Conservation (phyloP, 2,888 invertebrate genomes). For the Xylota segnis region DNA sequence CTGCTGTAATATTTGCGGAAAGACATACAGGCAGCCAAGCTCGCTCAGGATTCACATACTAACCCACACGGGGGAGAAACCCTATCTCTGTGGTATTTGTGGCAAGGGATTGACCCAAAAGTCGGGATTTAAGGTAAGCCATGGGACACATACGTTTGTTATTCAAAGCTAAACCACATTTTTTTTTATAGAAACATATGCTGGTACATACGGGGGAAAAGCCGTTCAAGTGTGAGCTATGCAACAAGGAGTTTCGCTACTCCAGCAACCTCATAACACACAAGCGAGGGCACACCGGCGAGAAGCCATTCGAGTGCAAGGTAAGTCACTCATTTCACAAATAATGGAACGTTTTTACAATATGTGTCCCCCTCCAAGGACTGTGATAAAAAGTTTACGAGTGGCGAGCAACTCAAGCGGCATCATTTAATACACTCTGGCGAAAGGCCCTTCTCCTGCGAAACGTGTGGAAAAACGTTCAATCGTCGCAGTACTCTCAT, state of each 20-base stretch:
- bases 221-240: slow-evolving; percentile 82
- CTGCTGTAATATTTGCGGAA: slow-evolving; percentile 82
- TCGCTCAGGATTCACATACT: slow-evolving; percentile 82
- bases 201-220: slow-evolving; percentile 83
- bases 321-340: slow-evolving; percentile 26
- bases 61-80: slow-evolving; percentile 82
- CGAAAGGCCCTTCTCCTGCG: slow-evolving; percentile 79
- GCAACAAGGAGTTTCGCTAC: slow-evolving; percentile 82
- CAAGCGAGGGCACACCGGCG: slow-evolving; percentile 81
- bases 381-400: slow-evolving; percentile 82
- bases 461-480: slow-evolving; percentile 78
- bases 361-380: slow-evolving; percentile 62
- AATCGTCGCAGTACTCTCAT: slow-evolving; percentile 78
- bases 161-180: neutral
- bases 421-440: slow-evolving; percentile 82
- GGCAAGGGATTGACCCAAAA: slow-evolving; percentile 84
- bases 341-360: no score
- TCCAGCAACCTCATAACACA: slow-evolving; percentile 84
- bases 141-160: neutral
- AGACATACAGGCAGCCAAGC: slow-evolving; percentile 82
- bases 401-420: slow-evolving; percentile 83
- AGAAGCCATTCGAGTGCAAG: slow-evolving; percentile 82
- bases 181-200: slow-evolving; percentile 80
- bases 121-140: slow-evolving; percentile 82
- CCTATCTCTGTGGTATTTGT: slow-evolving; percentile 82